A percentile compares a stretch with the other conserved stretches of the same genome.
Evolutionary conservation across 2,797 vertebrate genomes (phyloP).

Genomic region (Macropus fuliginosus): DNA sequence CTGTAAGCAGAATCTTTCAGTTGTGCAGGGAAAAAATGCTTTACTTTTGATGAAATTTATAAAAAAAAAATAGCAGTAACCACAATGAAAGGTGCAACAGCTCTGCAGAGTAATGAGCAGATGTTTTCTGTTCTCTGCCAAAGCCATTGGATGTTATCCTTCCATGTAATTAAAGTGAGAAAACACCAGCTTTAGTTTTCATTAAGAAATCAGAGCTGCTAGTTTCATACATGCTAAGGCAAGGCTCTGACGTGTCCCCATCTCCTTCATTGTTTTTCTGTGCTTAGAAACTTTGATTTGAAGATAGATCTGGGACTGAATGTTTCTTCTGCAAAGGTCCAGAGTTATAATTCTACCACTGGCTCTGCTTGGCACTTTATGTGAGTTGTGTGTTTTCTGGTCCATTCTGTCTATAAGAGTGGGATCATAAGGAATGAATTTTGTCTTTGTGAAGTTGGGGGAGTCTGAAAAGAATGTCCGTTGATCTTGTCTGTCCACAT

Average conservation of each 20-base stretch:
- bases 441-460: not conserved
- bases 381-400: not conserved
- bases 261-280: not conserved
- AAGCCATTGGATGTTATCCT: slow-evolving; percentile 45
- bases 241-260: not conserved
- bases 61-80: slow-evolving; percentile 59
- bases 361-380: not conserved
- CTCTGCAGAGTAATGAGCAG: slow-evolving; percentile 64
- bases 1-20: slow-evolving; percentile 54
- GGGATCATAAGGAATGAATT: not conserved
- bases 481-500: not conserved
- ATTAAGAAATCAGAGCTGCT: slow-evolving; percentile 6
- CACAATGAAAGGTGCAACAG: slow-evolving; percentile 56
- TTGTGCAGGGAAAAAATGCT: not conserved
- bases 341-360: not conserved
- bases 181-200: slow-evolving; percentile 4
- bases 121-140: slow-evolving; percentile 50
- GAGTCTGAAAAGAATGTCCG: not conserved
- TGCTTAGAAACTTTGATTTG: not conserved
- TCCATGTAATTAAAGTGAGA: slow-evolving; percentile 41
- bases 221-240: not conserved
- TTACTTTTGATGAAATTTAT: slow-evolving; percentile 65
- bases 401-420: not conserved
- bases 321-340: not conserved
- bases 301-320: not conserved